These are phyloP conservation scores for Cryptosula pallasiana DNA, from an alignment of 2,888 invertebrate species.

Conservation along the genomic window DNA sequence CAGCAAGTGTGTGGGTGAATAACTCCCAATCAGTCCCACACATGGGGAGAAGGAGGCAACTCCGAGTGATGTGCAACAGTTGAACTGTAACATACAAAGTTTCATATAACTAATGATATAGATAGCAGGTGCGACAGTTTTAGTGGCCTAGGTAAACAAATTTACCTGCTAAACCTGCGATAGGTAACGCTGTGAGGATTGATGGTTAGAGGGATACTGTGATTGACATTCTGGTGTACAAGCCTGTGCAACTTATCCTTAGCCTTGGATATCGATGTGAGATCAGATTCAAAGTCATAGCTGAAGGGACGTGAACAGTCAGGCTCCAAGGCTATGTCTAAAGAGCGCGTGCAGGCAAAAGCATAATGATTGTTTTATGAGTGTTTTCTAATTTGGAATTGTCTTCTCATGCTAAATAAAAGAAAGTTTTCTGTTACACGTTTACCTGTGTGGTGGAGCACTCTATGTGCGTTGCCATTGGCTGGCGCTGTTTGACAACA, in stretches of 20 bases:
- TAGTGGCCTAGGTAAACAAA: neutral
- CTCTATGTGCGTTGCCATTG: conserved; percentile 69
- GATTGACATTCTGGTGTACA: conserved; percentile 84
- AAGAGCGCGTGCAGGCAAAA: too few relatives aligned
- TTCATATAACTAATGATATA: too few relatives aligned
- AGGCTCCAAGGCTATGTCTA: conserved; percentile 73
- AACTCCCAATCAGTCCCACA: conserved; percentile 64
- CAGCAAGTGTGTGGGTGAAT: too few relatives aligned
- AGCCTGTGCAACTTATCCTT: conserved; percentile 99
- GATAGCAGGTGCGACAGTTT: neutral
- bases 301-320: conserved; percentile 85
- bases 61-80: conserved; percentile 89
- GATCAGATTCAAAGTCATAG: conserved; percentile 92
- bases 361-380: too few relatives aligned
- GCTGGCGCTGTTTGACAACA: conserved; percentile 78
- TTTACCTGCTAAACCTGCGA: conserved; percentile 98
- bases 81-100: conserved; percentile 40
- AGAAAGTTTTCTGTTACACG: neutral
- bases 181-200: conserved; percentile 99
- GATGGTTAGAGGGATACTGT: conserved; percentile 95
- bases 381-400: too few relatives aligned
- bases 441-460: conserved; percentile 12
- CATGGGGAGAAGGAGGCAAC: conserved; percentile 94
- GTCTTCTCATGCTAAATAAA: too few relatives aligned
- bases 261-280: conserved; percentile 63